These are phyloP conservation scores for Herpetotheres cachinnans DNA, from an alignment of 2,113 vertebrate species.

Conservation along the genomic window DNA sequence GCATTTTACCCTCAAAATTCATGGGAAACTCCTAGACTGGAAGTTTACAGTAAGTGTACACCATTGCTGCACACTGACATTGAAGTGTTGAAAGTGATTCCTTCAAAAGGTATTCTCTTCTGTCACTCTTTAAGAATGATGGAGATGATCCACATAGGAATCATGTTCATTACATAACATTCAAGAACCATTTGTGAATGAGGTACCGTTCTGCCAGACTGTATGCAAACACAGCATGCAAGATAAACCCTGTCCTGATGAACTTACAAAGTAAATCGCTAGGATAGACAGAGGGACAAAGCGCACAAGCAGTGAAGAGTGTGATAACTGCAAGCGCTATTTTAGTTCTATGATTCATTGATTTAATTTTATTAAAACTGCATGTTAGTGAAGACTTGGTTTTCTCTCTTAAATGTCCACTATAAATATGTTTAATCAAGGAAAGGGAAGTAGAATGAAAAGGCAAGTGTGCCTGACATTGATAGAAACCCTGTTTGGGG, in stretches of 20 bases:
- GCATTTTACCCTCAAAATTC: not conserved
- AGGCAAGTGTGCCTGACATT: constrained; percentile 51
- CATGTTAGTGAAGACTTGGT: not conserved
- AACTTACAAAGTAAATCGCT: not conserved
- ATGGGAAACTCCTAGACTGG: not conserved
- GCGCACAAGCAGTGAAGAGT: not conserved
- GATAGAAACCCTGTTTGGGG: constrained; percentile 71
- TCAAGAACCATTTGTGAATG: not conserved
- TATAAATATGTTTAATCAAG: constrained; percentile 61
- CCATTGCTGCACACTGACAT: not conserved
- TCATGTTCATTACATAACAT: not conserved
- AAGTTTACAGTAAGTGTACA: not conserved
- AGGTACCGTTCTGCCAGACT: not conserved
- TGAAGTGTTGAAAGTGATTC: not conserved
- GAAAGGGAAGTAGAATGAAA: constrained; percentile 40
- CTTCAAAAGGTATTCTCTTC: not conserved
- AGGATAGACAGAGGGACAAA: not conserved
- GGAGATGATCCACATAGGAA: not conserved
- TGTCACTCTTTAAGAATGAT: not conserved
- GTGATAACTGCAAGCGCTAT: not conserved
- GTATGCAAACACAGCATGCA: not conserved
- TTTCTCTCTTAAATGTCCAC: constrained; percentile 48
- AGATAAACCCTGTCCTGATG: constrained; percentile 1
- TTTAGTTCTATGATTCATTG: not conserved
- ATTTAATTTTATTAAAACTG: not conserved